Percentiles rank a stretch among this genome's conserved stretches.
Conservation (phyloP, 2,888 invertebrate genomes). For the Aethes cnicana region DNA sequence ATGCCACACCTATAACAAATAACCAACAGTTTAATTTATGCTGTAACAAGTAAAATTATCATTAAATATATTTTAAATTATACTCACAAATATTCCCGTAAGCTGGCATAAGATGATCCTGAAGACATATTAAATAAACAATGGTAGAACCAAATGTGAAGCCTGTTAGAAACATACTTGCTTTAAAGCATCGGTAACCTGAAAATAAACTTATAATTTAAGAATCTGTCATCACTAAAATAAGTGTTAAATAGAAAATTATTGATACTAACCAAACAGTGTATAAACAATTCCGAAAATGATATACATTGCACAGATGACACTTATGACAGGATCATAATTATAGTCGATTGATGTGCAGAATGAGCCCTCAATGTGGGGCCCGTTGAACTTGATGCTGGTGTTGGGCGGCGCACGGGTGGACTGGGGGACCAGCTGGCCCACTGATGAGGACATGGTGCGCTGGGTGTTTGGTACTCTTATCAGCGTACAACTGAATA, state of each 20-base stretch:
- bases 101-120: slow-evolving; percentile 89
- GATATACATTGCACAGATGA: slow-evolving; percentile 87
- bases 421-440: slow-evolving; percentile 82
- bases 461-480: not conserved
- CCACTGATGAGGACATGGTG: slow-evolving; percentile 73
- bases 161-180: slow-evolving; percentile 93
- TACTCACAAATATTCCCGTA: slow-evolving; percentile 87
- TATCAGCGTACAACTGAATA: not conserved
- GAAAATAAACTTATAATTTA: slow-evolving; percentile 38
- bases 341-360: slow-evolving; percentile 82
- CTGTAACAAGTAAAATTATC: too few relatives aligned
- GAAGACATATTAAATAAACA: slow-evolving; percentile 90
- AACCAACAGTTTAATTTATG: not conserved
- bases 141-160: slow-evolving; percentile 92
- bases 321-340: slow-evolving; percentile 85
- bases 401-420: slow-evolving; percentile 71
- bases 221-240: not conserved
- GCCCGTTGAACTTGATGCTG: slow-evolving; percentile 62
- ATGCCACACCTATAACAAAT: slow-evolving; percentile 82
- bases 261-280: slow-evolving; percentile 87
- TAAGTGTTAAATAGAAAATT: not conserved
- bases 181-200: slow-evolving; percentile 95
- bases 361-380: slow-evolving; percentile 73
- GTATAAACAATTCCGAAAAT: slow-evolving; percentile 92
- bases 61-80: too few relatives aligned